Evolutionary conservation across 1,140 invertebrate species (phyloP), one percentile per base, ranked within the genome.

Genomic region (Asbolus verrucosus): DNA sequence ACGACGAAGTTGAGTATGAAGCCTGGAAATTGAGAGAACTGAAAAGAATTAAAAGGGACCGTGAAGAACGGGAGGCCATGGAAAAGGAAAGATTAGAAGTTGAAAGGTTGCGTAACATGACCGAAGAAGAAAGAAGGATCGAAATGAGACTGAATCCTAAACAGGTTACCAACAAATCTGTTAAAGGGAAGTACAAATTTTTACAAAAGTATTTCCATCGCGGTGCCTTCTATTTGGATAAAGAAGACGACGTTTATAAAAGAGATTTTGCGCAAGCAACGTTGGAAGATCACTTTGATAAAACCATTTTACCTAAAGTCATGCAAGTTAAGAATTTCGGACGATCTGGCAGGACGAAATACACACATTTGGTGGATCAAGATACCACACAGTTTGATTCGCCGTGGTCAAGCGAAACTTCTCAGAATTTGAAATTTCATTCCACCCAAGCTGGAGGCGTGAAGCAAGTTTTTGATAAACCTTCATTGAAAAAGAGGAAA

Each of bases 261-360:
- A 87, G 97, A 79, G 97, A 99, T 81, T 99, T 98, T 81, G 95
- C 97, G 5, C 93, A 94, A 73, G 93, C 98, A 0, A 99, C 98
- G 0, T 82, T 99, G 67, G 98, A 99, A 78, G 98, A 99, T 89
- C 96, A 98, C 80, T 99, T 99, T 83, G 96, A 99, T 80, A 99
- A 99, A 83, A 97, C 97, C 38, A 93, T 99, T 73, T 81, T 99
- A 61, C 98, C 98, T 2, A 98, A 99, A 87, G 97, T 99, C 69
- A 99, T 99, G 98, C 98, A 99, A 87, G 98, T 99, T 0, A 99
- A 99, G 83, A 99, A 99, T 84, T 99, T 99, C 85, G 98, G 98
- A 11, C 89, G 98, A 9, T 98, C 97, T 69, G 97, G 97, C 14
- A 88, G 98, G 59, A 99, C 98, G 0, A 99, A 99, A 80, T 99